These are phyloP conservation scores for Mus minutoides DNA, from an alignment of 2,797 vertebrate species.

Conservation along the genomic window DNA sequence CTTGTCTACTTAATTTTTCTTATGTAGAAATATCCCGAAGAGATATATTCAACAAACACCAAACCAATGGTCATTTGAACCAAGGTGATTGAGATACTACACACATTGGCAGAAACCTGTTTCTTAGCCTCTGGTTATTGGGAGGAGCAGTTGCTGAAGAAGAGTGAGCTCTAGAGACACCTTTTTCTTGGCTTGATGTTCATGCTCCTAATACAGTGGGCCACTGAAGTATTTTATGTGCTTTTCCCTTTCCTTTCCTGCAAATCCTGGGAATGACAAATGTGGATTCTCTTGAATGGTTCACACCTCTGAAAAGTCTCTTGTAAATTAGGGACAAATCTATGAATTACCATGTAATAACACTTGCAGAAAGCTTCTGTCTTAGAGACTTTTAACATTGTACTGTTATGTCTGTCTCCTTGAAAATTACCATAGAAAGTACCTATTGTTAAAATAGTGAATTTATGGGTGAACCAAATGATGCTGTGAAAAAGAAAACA, in stretches of 20 bases:
- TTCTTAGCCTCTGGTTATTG: background rate
- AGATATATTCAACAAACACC: background rate
- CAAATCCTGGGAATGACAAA: background rate
- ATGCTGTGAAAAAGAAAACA: background rate
- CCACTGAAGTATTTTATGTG: background rate
- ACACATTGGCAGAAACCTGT: background rate
- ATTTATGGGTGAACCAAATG: background rate
- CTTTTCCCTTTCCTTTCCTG: background rate
- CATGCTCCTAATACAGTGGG: background rate
- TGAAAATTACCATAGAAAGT: background rate
- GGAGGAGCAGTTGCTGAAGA: background rate
- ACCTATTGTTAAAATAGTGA: background rate
- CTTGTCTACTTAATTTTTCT: background rate
- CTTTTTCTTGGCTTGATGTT: background rate
- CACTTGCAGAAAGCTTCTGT: background rate
- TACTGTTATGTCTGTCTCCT: background rate
- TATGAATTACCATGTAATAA: background rate
- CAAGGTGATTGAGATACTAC: background rate
- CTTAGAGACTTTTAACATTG: background rate
- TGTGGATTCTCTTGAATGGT: background rate
- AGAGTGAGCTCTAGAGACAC: background rate
- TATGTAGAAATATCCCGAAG: background rate
- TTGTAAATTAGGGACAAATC: background rate
- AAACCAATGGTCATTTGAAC: background rate
- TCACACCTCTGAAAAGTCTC: background rate